Base-by-base conservation (phyloP, 2,888 invertebrate genomes). In the Physocephala rufipes region DNA sequence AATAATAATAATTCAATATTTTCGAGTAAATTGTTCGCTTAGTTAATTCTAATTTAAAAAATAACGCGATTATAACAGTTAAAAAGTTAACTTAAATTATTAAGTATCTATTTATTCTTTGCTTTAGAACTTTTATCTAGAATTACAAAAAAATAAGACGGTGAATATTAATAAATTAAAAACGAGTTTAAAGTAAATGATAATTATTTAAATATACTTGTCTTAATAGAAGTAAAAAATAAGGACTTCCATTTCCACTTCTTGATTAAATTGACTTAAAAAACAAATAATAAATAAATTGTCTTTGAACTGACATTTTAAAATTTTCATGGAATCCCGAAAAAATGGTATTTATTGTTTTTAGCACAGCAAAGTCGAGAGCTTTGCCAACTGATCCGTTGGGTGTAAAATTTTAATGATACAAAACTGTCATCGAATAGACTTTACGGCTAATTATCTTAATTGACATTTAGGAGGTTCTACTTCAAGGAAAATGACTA, bases 391-490 rank as follows among this genome's bases (percentile, higher is more conserved):
- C 43, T 62, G n/a, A 21, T 43, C 19, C 24, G 12, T 12, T 58
- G 15, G n/a, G 30, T 21, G 36, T 19, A 62, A 43, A 53, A 66
- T 53, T 53, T 53, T 53, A 53, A 21, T 21, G 51, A 53, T 21
- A 66, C 36, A 51, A 9, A 49, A 21, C 30, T 1, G 2, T 58
- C 58, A 2, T 24, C 36, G 30, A 15, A 47, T 24, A n/a, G 16
- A 53, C 66, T 21, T 28, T 28, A 30, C 62, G 21, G 21, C 59
- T 59, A 47, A 12, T 49, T 26, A 19, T 24, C 28, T 9, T 67
- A 67, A 67, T 67, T 67, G 67, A 67, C 66, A 53, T 47, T 59
- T 53, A 28, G 61, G 36, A 65, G 58, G 36, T 67, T 36, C 49
- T 67, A 45, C 30, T 58, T 26, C 24, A 43, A 43, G 21, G 67